Conservation (phyloP, 2,888 invertebrate species). For the Lepidocyrtinus sp. region DNA sequence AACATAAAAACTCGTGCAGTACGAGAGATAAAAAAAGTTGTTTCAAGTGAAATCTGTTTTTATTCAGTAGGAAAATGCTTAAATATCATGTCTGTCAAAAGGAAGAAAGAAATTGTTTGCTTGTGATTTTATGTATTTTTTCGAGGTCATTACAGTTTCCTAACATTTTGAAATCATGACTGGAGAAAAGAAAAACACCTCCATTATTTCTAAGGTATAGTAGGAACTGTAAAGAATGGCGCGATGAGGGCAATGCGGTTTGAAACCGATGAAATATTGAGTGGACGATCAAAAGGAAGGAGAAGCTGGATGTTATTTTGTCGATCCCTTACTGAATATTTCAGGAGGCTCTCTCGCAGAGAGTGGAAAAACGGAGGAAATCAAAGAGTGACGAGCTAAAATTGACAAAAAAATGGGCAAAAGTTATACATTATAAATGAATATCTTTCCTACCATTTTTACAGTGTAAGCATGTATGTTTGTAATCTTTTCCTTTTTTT, state of each 20-base stretch:
- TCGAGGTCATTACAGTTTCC: slow-evolving; percentile 4
- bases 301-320: slow-evolving; percentile 63
- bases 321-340: slow-evolving; percentile 69
- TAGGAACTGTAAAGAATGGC: slow-evolving; percentile 41
- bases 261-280: slow-evolving; percentile 70
- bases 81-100: slow-evolving; percentile 1
- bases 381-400: slow-evolving; percentile 71
- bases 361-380: slow-evolving; percentile 67
- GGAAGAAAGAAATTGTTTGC: background rate
- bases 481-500: no score
- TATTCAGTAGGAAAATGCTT: background rate
- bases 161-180: background rate
- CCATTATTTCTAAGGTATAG: slow-evolving; percentile 5
- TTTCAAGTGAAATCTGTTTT: no score
- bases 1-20: slow-evolving; percentile 49
- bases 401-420: slow-evolving; percentile 70
- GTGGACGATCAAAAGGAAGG: slow-evolving; percentile 68
- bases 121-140: slow-evolving; percentile 1
- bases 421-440: slow-evolving; percentile 69
- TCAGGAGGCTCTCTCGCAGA: slow-evolving; percentile 69
- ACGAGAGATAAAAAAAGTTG: no score
- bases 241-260: slow-evolving; percentile 69
- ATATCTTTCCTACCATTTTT: no score
- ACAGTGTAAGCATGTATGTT: background rate
- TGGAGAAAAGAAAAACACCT: background rate